A percentile compares a stretch with the other conserved stretches of the same genome.
phyloP scores from a whole-genome alignment of 2,888 invertebrate genomes.

The Petrolisthes manimaculis region DNA sequence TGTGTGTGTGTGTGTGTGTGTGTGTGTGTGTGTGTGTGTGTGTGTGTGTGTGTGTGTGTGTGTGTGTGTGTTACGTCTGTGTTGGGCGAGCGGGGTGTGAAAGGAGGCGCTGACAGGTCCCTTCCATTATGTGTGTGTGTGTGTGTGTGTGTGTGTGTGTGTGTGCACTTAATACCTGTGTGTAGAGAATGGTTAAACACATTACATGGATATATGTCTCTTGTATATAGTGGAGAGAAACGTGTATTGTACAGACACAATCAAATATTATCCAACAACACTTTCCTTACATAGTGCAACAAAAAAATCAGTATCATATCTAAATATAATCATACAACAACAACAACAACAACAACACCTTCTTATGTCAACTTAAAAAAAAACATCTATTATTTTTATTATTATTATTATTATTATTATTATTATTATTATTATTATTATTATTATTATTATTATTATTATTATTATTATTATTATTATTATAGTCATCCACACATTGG shows the following conservation, averaged over 20 bases:
- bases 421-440: not conserved
- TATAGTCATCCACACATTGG: not conserved
- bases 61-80: not conserved
- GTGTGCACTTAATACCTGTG: not conserved
- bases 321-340: too few relatives aligned
- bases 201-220: too few relatives aligned
- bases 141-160: not conserved
- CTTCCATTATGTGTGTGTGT: slow-evolving; percentile 6
- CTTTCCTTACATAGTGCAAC: too few relatives aligned
- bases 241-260: too few relatives aligned
- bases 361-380: too few relatives aligned
- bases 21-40: slow-evolving; percentile 31
- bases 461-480: not conserved
- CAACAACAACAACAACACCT: too few relatives aligned
- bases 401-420: not conserved
- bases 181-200: not conserved
- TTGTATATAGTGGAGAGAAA: too few relatives aligned
- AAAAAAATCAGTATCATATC: too few relatives aligned
- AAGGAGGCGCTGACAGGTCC: not conserved
- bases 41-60: slow-evolving; percentile 25
- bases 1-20: too few relatives aligned
- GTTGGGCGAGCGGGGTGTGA: not conserved
- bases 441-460: not conserved
- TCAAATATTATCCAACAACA: too few relatives aligned
- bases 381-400: not conserved